Evolutionary conservation across 2,113 vertebrate genomes (phyloP), one percentile per base, ranked within the genome.

Genomic region (Takifugu bimaculatus): DNA sequence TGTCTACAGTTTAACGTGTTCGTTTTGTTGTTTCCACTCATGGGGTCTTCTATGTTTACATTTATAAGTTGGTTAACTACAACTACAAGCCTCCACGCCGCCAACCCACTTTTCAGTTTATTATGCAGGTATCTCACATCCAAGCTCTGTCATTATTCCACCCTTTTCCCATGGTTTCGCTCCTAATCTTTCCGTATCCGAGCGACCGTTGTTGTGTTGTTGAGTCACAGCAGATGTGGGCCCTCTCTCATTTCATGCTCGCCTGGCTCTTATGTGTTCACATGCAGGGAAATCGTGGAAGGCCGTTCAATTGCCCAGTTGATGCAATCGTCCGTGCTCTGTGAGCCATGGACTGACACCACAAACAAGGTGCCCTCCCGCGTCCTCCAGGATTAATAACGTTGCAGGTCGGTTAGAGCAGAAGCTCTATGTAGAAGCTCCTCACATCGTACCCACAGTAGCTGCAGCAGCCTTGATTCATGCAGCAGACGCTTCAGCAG

Each of bases 301-400:
- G 69, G 59, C 72, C 76, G 75, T 77, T 78, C 79, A 60, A 75
- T 81, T 55, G 63, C 43, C 32, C 63, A 35, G 59, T 51, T 75
- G 77, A 83, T 84, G 80, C 83, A 69, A 66, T 80, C 57, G 65
- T 66, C 67, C 13, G 13, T 71, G 72, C 54, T 79, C 50, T 39
- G 51, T 63, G 64, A 78, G 60, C 50, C 66, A 20, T 80, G 61
- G 26, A 72, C 66, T 64, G 63, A 75, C 68, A 67, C 63, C 54
- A 79, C 73, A 75, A 72, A 73, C 53, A 51, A 53, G 9, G 27
- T 57, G 64, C 64, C 77, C 67, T 67, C 58, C 58, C 42, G 51
- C 59, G 68, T 70, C 64, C 58, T 72, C 57, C 10, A 26, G 13
- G 66, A 52, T 57, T 51, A 14, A 67, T 70, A 52, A 68, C 66